These are phyloP conservation scores for Eurois occulta DNA, from an alignment of 2,888 invertebrate genomes.

Conservation along the genomic window DNA sequence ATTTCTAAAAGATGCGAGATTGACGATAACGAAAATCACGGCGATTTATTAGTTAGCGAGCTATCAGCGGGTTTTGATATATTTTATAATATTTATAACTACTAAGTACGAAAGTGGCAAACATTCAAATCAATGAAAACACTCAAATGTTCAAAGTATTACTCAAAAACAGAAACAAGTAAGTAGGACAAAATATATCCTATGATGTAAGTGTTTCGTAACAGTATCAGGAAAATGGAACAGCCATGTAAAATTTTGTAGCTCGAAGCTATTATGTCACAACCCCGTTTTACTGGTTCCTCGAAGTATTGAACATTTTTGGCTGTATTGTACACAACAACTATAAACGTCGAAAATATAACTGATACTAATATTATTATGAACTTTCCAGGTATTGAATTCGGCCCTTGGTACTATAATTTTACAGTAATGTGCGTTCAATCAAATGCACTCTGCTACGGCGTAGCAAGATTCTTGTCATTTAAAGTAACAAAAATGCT, in stretches of 20 bases:
- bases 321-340: constrained; percentile 12
- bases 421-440: not conserved
- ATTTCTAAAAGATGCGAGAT: not conserved
- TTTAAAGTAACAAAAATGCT: constrained; percentile 14
- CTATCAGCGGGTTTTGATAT: not conserved
- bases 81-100: too few relatives aligned
- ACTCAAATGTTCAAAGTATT: constrained; percentile 14
- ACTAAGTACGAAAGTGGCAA: not conserved
- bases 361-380: not conserved
- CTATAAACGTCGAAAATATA: constrained; percentile 1
- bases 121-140: constrained; percentile 22
- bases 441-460: constrained; percentile 21
- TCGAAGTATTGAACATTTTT: constrained; percentile 8
- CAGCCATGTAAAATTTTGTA: constrained; percentile 25
- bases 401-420: not conserved
- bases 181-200: constrained; percentile 21
- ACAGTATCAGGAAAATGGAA: constrained; percentile 34
- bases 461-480: not conserved
- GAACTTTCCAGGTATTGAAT: constrained; percentile 2
- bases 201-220: constrained; percentile 35
- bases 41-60: not conserved
- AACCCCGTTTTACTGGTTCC: constrained; percentile 25
- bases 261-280: constrained; percentile 36
- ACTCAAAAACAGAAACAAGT: constrained; percentile 25
- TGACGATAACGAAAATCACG: not conserved